These are phyloP conservation scores for Lindbergichthys nudifrons DNA, from an alignment of 2,797 vertebrate genomes.

Conservation along the genomic window DNA sequence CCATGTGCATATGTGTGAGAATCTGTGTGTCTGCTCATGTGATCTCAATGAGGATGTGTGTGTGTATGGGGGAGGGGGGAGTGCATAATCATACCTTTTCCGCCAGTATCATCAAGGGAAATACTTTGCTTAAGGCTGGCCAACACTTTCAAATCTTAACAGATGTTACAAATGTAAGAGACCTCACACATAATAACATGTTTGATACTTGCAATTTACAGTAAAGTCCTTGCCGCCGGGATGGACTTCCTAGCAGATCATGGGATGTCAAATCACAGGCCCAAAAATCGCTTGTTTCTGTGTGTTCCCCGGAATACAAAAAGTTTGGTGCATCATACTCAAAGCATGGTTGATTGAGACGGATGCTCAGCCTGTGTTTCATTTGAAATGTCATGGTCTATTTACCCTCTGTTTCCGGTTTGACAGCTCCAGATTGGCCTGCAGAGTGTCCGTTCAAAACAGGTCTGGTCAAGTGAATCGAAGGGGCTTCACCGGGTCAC, in stretches of 20 bases:
- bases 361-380: slow-evolving; percentile 21
- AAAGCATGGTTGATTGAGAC: slow-evolving; percentile 39
- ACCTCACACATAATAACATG: too few species aligned
- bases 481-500: slow-evolving; percentile 68
- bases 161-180: too few species aligned
- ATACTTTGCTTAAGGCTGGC: not conserved
- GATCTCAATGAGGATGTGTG: slow-evolving; percentile 52
- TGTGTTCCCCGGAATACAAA: too few species aligned
- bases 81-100: not conserved
- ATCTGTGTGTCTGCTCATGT: slow-evolving; percentile 55
- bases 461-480: slow-evolving; percentile 67
- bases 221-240: too few species aligned
- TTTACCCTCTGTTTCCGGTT: slow-evolving; percentile 45
- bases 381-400: slow-evolving; percentile 53
- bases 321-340: not conserved
- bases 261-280: too few species aligned
- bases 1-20: slow-evolving; percentile 69
- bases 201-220: not conserved
- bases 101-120: slow-evolving; percentile 3
- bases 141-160: not conserved
- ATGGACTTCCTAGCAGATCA: too few species aligned
- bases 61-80: slow-evolving; percentile 13
- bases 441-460: slow-evolving; percentile 39
- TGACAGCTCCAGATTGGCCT: slow-evolving; percentile 63
- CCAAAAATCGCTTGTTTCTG: too few species aligned